Conservation (phyloP, 2,888 invertebrate species). For the Latrodectus hesperus region DNA sequence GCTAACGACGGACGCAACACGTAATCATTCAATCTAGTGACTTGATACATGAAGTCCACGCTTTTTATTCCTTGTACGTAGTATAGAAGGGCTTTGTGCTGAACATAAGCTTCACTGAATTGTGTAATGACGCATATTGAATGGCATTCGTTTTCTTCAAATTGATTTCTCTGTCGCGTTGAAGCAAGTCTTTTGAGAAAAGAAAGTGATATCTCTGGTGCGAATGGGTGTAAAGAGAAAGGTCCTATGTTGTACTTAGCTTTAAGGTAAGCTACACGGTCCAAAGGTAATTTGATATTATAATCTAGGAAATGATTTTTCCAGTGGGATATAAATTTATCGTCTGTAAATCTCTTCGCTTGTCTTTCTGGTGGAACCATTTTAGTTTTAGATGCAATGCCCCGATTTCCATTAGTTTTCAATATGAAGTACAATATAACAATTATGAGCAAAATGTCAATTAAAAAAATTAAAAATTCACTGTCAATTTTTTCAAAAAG, state of each 20-base stretch:
- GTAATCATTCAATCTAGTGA: not conserved
- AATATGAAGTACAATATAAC: not conserved
- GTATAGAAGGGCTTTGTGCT: slow-evolving; percentile 22
- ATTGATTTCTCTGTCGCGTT: not conserved
- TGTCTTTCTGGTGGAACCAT: not conserved
- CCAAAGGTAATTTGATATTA: slow-evolving; percentile 10
- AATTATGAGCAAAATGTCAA: not conserved
- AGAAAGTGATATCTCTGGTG: not conserved
- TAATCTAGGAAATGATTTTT: not conserved
- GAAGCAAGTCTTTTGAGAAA: slow-evolving; percentile 16
- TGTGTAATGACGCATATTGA: slow-evolving; percentile 16
- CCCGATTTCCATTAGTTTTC: not conserved
- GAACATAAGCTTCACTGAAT: slow-evolving; percentile 13
- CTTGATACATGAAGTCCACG: not conserved
- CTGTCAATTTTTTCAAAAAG: not conserved
- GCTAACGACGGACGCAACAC: not conserved
- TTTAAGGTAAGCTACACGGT: slow-evolving; percentile 40
- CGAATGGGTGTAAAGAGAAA: not conserved
- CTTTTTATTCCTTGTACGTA: slow-evolving; percentile 4
- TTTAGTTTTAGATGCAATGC: not conserved
- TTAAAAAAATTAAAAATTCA: not conserved
- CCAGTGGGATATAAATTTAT: slow-evolving; percentile 19
- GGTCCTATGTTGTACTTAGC: slow-evolving; percentile 26
- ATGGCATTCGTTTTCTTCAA: not conserved
- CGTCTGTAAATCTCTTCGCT: not conserved